These are phyloP conservation scores for Noctua pronuba DNA, from an alignment of 2,888 invertebrate genomes.

Conservation along the genomic window DNA sequence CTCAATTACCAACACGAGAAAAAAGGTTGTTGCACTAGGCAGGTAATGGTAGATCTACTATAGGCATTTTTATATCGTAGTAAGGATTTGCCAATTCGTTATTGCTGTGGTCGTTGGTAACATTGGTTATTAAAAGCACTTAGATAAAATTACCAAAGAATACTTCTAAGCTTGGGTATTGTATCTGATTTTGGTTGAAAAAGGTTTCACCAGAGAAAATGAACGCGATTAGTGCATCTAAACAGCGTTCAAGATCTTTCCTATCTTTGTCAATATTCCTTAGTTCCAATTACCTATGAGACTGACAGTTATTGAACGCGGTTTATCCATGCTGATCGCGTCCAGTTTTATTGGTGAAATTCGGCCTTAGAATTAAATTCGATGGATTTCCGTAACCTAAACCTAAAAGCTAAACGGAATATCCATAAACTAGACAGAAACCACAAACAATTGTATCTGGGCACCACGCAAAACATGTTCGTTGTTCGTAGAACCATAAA, in stretches of 20 bases:
- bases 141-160: background rate
- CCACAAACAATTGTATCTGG: background rate
- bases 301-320: background rate
- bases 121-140: background rate
- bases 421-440: background rate
- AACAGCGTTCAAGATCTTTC: background rate
- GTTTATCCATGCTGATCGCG: background rate
- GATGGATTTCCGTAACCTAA: background rate
- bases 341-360: background rate
- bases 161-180: background rate
- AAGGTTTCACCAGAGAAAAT: background rate
- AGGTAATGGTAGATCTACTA: background rate
- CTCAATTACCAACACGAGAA: constrained; percentile 27
- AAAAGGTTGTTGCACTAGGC: constrained; percentile 32
- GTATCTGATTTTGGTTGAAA: background rate
- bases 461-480: constrained; percentile 18
- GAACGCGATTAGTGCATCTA: background rate
- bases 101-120: background rate
- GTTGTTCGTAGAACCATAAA: constrained; percentile 24
- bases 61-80: background rate
- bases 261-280: background rate
- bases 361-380: background rate
- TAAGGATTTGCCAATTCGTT: background rate
- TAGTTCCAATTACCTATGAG: background rate
- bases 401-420: background rate